phyloP scores from a whole-genome alignment of 2,888 invertebrate genomes.

The Cephus rjabovi region DNA sequence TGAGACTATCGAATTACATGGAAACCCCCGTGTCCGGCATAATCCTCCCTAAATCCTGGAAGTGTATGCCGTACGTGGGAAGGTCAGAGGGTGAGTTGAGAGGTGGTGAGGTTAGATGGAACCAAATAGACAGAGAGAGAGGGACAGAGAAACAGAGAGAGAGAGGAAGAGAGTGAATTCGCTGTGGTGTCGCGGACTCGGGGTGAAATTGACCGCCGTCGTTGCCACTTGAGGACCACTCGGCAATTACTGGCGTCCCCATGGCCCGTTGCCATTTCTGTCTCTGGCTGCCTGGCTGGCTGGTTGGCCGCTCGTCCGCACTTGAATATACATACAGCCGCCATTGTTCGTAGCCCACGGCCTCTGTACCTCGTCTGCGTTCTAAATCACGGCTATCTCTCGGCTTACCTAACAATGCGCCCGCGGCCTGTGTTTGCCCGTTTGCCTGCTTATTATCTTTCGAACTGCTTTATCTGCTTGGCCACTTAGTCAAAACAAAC shows the following conservation, averaged over 20 bases:
- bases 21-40: constrained; percentile 24
- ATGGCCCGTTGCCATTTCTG: constrained; percentile 49
- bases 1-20: constrained; percentile 40
- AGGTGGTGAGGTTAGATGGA: constrained; percentile 24
- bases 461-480: neutral
- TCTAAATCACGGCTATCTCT: constrained; percentile 59
- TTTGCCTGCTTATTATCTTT: constrained; percentile 2
- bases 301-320: constrained; percentile 32
- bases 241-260: constrained; percentile 54
- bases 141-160: constrained; percentile 1
- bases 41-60: constrained; percentile 46
- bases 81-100: constrained; percentile 27
- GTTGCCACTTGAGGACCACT: constrained; percentile 52
- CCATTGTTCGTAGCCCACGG: constrained; percentile 1
- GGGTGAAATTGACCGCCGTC: constrained; percentile 53
- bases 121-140: constrained; percentile 13
- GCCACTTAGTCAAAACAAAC: neutral
- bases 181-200: constrained; percentile 4
- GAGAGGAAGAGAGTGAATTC: neutral
- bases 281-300: constrained; percentile 25
- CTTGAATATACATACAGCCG: constrained; percentile 34
- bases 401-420: constrained; percentile 58
- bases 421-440: constrained; percentile 26
- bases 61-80: constrained; percentile 46
- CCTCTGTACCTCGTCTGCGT: constrained; percentile 20